Evolutionary conservation across 2,113 vertebrate genomes (phyloP).

Genomic region (Heloderma charlesbogerti): DNA sequence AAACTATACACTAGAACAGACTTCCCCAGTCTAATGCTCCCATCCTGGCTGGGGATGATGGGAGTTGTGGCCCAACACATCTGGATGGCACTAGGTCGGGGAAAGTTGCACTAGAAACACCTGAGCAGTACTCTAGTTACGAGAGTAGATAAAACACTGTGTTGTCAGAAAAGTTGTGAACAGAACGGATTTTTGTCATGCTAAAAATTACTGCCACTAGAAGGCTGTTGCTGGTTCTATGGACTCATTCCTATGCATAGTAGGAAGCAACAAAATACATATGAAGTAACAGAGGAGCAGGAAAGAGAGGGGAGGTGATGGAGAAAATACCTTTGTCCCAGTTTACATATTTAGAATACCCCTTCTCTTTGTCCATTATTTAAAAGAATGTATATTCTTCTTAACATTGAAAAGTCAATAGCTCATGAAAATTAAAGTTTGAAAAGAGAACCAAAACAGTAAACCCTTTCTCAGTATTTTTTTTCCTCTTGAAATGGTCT

Average conservation of each 20-base stretch:
- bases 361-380: not conserved
- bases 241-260: not conserved
- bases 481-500: not conserved
- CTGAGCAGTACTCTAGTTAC: not conserved
- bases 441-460: not conserved
- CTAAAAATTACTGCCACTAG: not conserved
- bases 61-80: too few relatives aligned
- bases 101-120: not conserved
- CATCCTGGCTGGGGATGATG: too few relatives aligned
- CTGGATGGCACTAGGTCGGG: too few relatives aligned
- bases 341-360: not conserved
- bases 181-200: not conserved
- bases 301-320: not conserved
- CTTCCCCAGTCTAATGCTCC: not conserved
- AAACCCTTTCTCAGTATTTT: not conserved
- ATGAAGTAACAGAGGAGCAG: not conserved
- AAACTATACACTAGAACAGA: not conserved
- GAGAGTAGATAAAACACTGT: not conserved
- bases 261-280: not conserved
- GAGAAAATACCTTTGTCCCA: too few relatives aligned
- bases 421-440: not conserved
- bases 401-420: not conserved
- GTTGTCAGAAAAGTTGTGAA: not conserved
- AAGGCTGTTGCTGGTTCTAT: not conserved
- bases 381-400: not conserved